phyloP scores from a whole-genome alignment of 2,797 vertebrate species.

The Acanthiza pusilla region DNA sequence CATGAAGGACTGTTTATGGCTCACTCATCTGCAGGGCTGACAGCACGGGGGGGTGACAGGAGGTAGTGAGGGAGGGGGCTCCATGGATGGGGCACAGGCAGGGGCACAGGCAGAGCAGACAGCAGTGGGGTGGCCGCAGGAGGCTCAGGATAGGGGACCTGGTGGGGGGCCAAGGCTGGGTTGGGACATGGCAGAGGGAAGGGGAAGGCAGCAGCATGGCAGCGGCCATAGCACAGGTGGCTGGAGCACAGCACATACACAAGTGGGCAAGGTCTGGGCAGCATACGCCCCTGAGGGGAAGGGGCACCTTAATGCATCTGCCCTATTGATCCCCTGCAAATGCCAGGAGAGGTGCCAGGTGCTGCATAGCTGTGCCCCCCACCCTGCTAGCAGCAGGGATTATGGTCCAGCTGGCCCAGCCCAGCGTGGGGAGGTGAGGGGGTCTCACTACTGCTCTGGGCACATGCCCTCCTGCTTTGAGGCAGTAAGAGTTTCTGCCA shows the following conservation, averaged over 20 bases:
- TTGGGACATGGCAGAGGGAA: fast-evolving
- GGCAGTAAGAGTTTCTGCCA: not conserved
- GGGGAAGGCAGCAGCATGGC: not conserved
- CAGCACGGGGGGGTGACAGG: not conserved
- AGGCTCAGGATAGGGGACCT: fast-evolving
- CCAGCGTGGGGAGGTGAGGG: fast-evolving
- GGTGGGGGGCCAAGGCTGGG: fast-evolving
- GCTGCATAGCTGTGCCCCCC: not conserved
- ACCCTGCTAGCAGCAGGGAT: fast-evolving
- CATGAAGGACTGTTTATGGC: slow-evolving; percentile 52
- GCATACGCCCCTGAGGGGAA: not conserved
- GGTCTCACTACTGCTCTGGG: fast-evolving
- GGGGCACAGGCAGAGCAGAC: not conserved
- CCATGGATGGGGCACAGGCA: fast-evolving
- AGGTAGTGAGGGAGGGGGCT: not conserved
- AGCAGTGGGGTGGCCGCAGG: fast-evolving
- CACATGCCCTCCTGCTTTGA: fast-evolving
- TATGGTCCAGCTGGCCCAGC: fast-evolving
- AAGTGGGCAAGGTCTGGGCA: not conserved
- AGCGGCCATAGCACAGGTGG: fast-evolving
- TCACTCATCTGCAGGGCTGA: slow-evolving; percentile 13
- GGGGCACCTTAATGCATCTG: fast-evolving
- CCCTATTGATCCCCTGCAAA: not conserved
- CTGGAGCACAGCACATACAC: not conserved
- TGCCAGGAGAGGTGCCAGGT: not conserved